Evolutionary conservation across 2,888 invertebrate species (phyloP), one percentile per base, ranked within the genome.

Genomic region (Leptopterna dolabrata): DNA sequence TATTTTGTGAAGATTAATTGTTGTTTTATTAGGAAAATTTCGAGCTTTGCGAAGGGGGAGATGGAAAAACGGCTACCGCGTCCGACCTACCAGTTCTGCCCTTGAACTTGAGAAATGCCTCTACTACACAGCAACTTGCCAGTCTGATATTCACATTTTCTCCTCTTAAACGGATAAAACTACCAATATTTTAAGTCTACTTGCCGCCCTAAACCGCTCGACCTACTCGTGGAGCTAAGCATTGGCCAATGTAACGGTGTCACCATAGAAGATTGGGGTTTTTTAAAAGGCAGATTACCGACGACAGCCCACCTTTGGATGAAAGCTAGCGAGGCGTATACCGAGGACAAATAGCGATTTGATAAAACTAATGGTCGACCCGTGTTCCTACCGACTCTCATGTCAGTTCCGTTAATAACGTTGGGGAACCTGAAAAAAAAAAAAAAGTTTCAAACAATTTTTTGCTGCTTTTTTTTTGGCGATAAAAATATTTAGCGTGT

Each of bases 341-440:
- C n/a, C 24, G 27, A 63, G 24, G 63, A 63, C 63, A 63, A 63
- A 63, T 63, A 63, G 19, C 63, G 63, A 63, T 19, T 63, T 63
- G 63, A 63, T 63, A 63, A 63, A 63, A 63, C 63, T 63, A 63
- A 63, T 63, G 63, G 63, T 63, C 11, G 63, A 63, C 63, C 63
- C 63, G 63, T 63, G 63, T 63, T 63, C 24, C 63, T 24, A 9
- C 63, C 63, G 24, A 63, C 63, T 63, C 63, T 63, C 63, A 63
- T 63, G 63, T 63, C 63, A 63, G 24, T 27, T 24, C 63, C 63
- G 24, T 63, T 24, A 63, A 63, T 24, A 63, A 9, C 63, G 11
- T 4, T 4, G 51, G 24, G 24, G n/a, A 11, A 19, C 9, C 1
- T 0, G 63, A 24, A 63, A 24, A 24, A 63, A 36, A 24, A 63